Conservation (phyloP, 2,888 invertebrate species). For the Melangyna quadrimaculata region DNA sequence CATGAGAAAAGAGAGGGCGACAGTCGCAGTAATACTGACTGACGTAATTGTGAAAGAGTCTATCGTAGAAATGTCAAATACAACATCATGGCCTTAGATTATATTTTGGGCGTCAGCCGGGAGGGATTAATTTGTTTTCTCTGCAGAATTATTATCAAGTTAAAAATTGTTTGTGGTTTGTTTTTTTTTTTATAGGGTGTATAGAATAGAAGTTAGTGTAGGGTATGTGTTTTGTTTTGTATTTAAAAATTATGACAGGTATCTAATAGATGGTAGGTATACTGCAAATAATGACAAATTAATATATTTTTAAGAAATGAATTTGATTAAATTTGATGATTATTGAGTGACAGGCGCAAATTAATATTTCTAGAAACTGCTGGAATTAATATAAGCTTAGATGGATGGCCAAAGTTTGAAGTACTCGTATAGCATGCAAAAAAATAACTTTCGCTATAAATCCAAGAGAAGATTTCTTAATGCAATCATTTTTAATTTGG, state of each 20-base stretch:
- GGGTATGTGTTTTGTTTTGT: neutral
- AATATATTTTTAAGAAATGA: too few species aligned
- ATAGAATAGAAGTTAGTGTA: neutral
- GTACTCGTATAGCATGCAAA: too few species aligned
- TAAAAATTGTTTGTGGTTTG: neutral
- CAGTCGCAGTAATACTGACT: neutral
- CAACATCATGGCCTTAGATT: neutral
- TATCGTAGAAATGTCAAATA: neutral
- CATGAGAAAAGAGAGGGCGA: neutral
- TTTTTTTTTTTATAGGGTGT: neutral
- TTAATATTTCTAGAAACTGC: too few species aligned
- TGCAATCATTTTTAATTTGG: too few species aligned
- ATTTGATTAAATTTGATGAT: too few species aligned
- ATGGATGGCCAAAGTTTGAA: too few species aligned
- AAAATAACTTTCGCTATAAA: too few species aligned
- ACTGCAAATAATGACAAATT: too few species aligned
- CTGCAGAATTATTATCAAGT: neutral
- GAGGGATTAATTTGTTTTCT: constrained; percentile 8
- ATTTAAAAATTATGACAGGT: neutral
- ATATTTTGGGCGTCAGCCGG: neutral
- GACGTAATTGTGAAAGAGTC: neutral
- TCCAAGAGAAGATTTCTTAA: too few species aligned
- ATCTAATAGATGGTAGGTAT: too few species aligned
- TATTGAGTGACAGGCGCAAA: too few species aligned
- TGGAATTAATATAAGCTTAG: too few species aligned